Conservation (phyloP, 2,888 invertebrate species). For the Lepidocyrtinus sp. region DNA sequence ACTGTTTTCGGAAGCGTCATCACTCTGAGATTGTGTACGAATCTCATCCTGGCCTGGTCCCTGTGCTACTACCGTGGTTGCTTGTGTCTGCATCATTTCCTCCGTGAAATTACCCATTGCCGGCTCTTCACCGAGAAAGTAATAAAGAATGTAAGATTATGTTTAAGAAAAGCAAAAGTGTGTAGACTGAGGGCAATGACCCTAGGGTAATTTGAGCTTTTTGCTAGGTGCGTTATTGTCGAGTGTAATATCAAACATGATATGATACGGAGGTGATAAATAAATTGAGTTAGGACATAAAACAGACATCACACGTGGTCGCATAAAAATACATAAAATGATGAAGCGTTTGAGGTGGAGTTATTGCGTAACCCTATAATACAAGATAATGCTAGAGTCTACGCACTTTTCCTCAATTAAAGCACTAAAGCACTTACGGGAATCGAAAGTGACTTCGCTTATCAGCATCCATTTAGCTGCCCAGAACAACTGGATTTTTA, state of each 20-base stretch:
- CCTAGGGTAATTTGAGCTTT: background rate
- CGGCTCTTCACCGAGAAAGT: constrained; percentile 43
- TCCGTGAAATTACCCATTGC: constrained; percentile 64
- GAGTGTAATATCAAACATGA: too few species aligned
- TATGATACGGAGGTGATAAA: constrained; percentile 1
- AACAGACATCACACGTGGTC: background rate
- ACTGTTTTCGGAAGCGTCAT: constrained; percentile 52
- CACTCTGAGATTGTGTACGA: constrained; percentile 51
- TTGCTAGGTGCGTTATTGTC: background rate
- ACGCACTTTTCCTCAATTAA: too few species aligned
- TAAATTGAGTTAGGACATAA: constrained; percentile 55
- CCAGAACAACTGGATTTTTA: constrained; percentile 84
- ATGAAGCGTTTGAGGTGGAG: too few species aligned
- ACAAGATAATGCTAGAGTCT: background rate
- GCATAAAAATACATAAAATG: too few species aligned
- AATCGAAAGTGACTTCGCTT: constrained; percentile 90
- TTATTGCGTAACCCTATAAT: background rate
- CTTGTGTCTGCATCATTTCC: constrained; percentile 41
- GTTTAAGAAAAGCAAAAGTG: background rate
- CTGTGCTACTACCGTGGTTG: constrained; percentile 27
- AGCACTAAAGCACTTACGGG: constrained; percentile 75
- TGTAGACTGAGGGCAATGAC: background rate
- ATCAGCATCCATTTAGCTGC: constrained; percentile 91
- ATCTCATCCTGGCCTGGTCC: constrained; percentile 21
- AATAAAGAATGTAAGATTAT: background rate